Base-by-base conservation (phyloP, 2,888 invertebrate genomes). In the Ophion obscuratus region DNA sequence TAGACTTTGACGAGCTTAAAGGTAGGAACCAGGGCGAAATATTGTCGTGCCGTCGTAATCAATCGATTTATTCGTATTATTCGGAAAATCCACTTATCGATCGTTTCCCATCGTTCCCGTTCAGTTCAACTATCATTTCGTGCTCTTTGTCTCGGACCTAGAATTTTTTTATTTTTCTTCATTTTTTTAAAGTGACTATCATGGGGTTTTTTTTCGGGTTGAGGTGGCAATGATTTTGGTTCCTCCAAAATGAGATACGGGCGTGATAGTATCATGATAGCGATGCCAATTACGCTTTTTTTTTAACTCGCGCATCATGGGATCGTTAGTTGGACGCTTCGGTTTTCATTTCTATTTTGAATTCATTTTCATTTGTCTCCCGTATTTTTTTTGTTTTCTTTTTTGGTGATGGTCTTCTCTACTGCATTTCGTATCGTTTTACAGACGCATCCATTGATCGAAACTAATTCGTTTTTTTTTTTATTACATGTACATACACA, bases 1-100 rank as follows among this genome's bases (percentile, higher is more conserved):
- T 97, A 90, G 97, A 97, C 94, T 96, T 97, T 94, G 97, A 97
- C 93, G 96, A 96, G 94, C 95, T 96, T 90, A 95, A 96, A 96
- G 95, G 96, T 95, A 95, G 93, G 92, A 96, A 95, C 93, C 92
- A 92, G 91, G 91, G 90, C 90, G 90, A 89, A 91, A 89, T 89
- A 90, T 87, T 84, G 73, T 89, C 89, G 87, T 88, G 88, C 90
- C 88, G 88, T 89, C 85, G 88, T 84, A 89, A 89, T 88, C 86
- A 88, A 88, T 87, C 88, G 87, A 89, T 88, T 90, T 88, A 83
- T 82, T 86, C 88, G 59, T 83, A 76, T 70, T 75, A 73, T 66
- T 67, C 73, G 27, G 59, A 47, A 76, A 77, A 47, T 62, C 86
- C 81, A 61, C 87, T 87, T 73, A 87, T 81, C 27, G 79, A 85